phyloP scores from a whole-genome alignment of 2,797 vertebrate genomes.

The Rallus crepitans region DNA sequence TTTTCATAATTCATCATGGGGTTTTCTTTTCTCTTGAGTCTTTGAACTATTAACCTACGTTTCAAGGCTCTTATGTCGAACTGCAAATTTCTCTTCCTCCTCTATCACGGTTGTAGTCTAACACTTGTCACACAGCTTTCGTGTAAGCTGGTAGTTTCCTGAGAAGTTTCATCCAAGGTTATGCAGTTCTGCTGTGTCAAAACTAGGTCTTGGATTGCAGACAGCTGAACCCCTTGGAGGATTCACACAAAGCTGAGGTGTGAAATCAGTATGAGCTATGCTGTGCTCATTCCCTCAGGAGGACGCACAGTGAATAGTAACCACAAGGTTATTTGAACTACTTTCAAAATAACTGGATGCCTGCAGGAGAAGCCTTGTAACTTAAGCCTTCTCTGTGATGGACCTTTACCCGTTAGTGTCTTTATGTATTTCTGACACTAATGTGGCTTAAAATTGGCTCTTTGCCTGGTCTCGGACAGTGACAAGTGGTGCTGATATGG shows the following conservation, averaged over 20 bases:
- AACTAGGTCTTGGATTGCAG: conserved; percentile 10
- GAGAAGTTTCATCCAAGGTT: conserved; percentile 17
- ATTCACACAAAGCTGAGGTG: conserved; percentile 16
- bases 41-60: not conserved
- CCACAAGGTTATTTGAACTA: conserved; percentile 37
- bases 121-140: not conserved
- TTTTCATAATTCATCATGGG: not conserved
- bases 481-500: not conserved
- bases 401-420: not conserved
- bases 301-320: not conserved
- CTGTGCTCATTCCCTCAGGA: not conserved
- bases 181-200: not conserved
- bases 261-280: not conserved
- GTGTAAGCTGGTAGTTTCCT: conserved; percentile 18
- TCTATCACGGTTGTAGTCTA: not conserved
- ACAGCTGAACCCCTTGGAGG: conserved; percentile 1
- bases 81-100: not conserved
- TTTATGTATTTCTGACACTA: not conserved
- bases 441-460: not conserved
- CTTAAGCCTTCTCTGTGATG: not conserved
- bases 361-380: not conserved
- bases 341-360: not conserved
- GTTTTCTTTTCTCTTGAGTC: not conserved
- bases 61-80: not conserved
- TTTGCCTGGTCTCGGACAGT: not conserved